phyloP scores from a whole-genome alignment of 2,888 invertebrate species.

The Acleris literana region DNA sequence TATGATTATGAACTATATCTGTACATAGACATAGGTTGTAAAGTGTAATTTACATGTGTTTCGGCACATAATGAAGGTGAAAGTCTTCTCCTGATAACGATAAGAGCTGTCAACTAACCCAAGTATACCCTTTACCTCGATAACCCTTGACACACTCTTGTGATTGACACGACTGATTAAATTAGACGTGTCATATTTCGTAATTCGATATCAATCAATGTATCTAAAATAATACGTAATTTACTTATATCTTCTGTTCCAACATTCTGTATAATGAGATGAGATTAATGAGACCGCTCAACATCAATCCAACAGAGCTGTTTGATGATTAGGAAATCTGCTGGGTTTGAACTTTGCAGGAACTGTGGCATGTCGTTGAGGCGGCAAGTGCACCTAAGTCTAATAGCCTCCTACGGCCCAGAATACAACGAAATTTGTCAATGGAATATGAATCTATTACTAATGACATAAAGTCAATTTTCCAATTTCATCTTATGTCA shows the following conservation, averaged over 20 bases:
- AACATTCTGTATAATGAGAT: too few species aligned
- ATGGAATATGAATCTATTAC: too few species aligned
- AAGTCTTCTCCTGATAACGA: background rate
- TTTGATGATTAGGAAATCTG: too few species aligned
- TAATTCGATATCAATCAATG: background rate
- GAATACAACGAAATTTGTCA: too few species aligned
- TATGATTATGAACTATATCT: background rate
- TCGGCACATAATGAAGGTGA: background rate
- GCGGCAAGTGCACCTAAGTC: too few species aligned
- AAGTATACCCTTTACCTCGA: background rate
- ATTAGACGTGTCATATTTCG: background rate
- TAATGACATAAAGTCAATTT: too few species aligned
- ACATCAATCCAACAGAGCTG: too few species aligned
- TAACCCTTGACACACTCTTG: constrained; percentile 9
- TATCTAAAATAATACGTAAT: background rate
- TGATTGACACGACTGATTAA: background rate
- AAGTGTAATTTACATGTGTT: background rate
- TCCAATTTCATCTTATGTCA: too few species aligned
- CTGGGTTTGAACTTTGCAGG: too few species aligned
- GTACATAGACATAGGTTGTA: background rate
- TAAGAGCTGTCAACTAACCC: constrained; percentile 1
- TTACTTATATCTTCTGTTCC: background rate
- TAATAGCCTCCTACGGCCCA: too few species aligned
- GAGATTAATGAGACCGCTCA: too few species aligned
- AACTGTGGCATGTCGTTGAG: too few species aligned